Evolutionary conservation across 2,113 vertebrate genomes (phyloP).

Genomic region (Scortum barcoo): DNA sequence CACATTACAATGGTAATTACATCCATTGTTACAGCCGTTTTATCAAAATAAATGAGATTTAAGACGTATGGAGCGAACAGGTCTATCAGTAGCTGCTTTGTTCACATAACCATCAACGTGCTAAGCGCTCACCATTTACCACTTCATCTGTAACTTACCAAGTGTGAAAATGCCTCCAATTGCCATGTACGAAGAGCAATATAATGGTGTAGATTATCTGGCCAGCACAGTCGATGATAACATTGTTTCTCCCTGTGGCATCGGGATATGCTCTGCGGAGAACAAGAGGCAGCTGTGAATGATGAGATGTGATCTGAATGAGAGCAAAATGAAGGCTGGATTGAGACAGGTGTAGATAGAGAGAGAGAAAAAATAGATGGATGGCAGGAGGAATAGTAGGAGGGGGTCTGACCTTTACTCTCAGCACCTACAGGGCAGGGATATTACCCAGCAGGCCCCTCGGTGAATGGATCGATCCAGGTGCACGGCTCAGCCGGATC

Average conservation of each 20-base stretch:
- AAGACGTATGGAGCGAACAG: conserved; percentile 10
- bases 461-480: conserved; percentile 57
- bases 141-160: conserved; percentile 46
- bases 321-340: conserved; percentile 15
- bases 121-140: conserved; percentile 34
- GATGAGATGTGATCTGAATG: conserved; percentile 17
- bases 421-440: conserved; percentile 35
- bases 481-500: conserved; percentile 51
- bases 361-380: conserved; percentile 30
- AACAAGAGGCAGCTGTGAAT: conserved; percentile 19
- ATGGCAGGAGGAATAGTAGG: conserved; percentile 21
- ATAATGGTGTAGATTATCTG: conserved; percentile 40
- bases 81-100: background rate
- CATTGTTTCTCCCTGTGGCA: background rate
- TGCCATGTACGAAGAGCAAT: conserved; percentile 4
- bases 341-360: background rate
- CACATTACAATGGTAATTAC: background rate
- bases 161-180: conserved; percentile 65
- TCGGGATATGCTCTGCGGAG: conserved; percentile 3
- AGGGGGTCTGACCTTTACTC: conserved; percentile 68
- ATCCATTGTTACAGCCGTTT: background rate
- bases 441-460: conserved; percentile 65
- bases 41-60: conserved; percentile 18
- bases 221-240: conserved; percentile 35
- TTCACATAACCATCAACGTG: conserved; percentile 23